Percentiles rank a stretch among this genome's conserved stretches.
These are phyloP conservation scores for Xiphophorus maculatus DNA, from an alignment of 2,113 vertebrate species.

Conservation along the genomic window DNA sequence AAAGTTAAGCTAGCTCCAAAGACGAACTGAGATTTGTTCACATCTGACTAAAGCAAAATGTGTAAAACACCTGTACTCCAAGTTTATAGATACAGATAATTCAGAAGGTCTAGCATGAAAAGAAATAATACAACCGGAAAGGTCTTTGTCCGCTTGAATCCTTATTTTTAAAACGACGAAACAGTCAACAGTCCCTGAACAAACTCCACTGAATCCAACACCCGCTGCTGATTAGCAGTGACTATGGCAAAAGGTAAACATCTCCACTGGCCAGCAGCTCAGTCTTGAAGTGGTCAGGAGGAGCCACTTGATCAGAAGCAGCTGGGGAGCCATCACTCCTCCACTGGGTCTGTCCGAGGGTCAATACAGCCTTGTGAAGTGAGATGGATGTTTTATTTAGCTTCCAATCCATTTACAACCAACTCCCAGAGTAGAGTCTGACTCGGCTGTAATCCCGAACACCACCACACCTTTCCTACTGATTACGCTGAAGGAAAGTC, in stretches of 20 bases:
- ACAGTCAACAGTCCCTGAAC: slow-evolving; percentile 11
- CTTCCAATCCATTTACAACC: slow-evolving; percentile 65
- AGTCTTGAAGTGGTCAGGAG: slow-evolving; percentile 57
- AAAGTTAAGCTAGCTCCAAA: not conserved
- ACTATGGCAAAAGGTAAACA: not conserved
- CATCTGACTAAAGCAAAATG: not conserved
- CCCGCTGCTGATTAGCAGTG: slow-evolving; percentile 50
- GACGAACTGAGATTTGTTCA: not conserved
- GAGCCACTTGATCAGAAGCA: slow-evolving; percentile 53
- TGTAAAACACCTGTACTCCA: not conserved
- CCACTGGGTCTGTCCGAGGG: slow-evolving; percentile 21
- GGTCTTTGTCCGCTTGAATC: slow-evolving; percentile 13
- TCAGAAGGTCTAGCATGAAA: slow-evolving; percentile 7
- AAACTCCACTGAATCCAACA: slow-evolving; percentile 8
- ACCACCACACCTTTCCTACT: slow-evolving; percentile 64
- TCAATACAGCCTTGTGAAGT: slow-evolving; percentile 49
- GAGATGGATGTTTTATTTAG: slow-evolving; percentile 12
- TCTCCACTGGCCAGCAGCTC: slow-evolving; percentile 38
- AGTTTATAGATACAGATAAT: not conserved
- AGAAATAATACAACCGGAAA: slow-evolving; percentile 42
- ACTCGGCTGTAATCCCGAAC: slow-evolving; percentile 56
- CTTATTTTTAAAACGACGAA: slow-evolving; percentile 17
- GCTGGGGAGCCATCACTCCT: slow-evolving; percentile 46
- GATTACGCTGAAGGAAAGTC: slow-evolving; percentile 63
- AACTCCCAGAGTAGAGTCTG: slow-evolving; percentile 48